Evolutionary conservation across 2,888 invertebrate genomes (phyloP), one percentile per base, ranked within the genome.

Genomic region (Melikaiella ostensackeni): DNA sequence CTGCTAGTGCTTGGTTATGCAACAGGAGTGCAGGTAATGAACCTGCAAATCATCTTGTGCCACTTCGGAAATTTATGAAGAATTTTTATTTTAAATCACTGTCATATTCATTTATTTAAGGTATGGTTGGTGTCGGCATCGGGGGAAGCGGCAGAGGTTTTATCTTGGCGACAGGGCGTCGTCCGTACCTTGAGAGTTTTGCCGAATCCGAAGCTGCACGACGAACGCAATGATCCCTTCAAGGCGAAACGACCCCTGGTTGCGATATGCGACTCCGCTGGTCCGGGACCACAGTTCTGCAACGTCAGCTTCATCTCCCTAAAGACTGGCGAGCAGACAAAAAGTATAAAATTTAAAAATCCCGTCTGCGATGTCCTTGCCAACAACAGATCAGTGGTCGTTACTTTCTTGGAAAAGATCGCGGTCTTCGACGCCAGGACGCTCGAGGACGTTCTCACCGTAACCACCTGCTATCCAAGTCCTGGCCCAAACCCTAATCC

Each of bases 101-200:
- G 6, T 35, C 7, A 5, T 38, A 8, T 21, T 35, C 6, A n/a
- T 59, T 78, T 91, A 42, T 92, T 92, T 33, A 92, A 97, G 95
- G 95, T 97, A 63, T 98, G 97, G 97, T 93, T 96, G 75, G 94
- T 98, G 80, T 95, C 96, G 21, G 96, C 96, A 11, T 96, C 95
- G 85, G 98, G 99, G 30, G 98, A 99, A 90, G 99, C 98, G 2
- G 96, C 96, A 80, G 99, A 99, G 92, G 96, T 99, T 35, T 92
- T 99, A 79, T 98, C 98, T 4, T 97, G 98, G 95, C 94, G 98
- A 75, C 98, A 98, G 92, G 98, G 98, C 75, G 95, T 96, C 81
- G 97, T 98, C 73, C 94, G 95, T 79, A 94, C 95, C 76, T 93
- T 98, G 83, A 95, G 96, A 91, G 93, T 99, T 86, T 93, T 99